phyloP scores from a whole-genome alignment of 1,140 invertebrate species.

The Drosophila carrolli region DNA sequence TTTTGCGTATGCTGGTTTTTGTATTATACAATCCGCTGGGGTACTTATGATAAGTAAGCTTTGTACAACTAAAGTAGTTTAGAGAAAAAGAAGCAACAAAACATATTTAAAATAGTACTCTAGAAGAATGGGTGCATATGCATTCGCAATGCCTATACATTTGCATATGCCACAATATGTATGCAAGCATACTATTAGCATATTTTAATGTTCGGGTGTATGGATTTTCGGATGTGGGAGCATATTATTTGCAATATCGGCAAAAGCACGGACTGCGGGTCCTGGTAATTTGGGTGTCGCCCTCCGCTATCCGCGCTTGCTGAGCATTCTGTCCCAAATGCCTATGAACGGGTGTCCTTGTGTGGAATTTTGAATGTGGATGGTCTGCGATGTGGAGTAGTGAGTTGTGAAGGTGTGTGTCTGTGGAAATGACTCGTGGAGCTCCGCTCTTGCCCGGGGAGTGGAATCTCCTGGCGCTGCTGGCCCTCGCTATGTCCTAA shows the following conservation, averaged over 20 bases:
- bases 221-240: slow-evolving; percentile 6
- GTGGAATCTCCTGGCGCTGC: slow-evolving; percentile 42
- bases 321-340: not conserved
- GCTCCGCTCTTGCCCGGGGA: slow-evolving; percentile 21
- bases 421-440: slow-evolving; percentile 66
- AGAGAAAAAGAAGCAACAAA: slow-evolving; percentile 80
- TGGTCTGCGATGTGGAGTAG: slow-evolving; percentile 16
- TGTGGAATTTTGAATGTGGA: slow-evolving; percentile 11
- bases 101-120: slow-evolving; percentile 44
- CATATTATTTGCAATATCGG: not conserved
- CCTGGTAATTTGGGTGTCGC: not conserved
- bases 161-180: slow-evolving; percentile 48
- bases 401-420: slow-evolving; percentile 34
- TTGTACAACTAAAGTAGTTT: slow-evolving; percentile 80
- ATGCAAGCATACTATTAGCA: slow-evolving; percentile 43
- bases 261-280: not conserved
- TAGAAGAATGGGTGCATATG: slow-evolving; percentile 41
- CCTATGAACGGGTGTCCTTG: not conserved
- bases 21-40: slow-evolving; percentile 63
- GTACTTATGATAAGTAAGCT: slow-evolving; percentile 61
- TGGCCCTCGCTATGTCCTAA: slow-evolving; percentile 45
- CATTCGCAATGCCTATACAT: slow-evolving; percentile 60
- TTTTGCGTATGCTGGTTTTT: slow-evolving; percentile 21
- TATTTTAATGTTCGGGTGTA: slow-evolving; percentile 25
- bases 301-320: not conserved